Base-by-base conservation (phyloP, 2,888 invertebrate genomes). In the Melipona beecheii region DNA sequence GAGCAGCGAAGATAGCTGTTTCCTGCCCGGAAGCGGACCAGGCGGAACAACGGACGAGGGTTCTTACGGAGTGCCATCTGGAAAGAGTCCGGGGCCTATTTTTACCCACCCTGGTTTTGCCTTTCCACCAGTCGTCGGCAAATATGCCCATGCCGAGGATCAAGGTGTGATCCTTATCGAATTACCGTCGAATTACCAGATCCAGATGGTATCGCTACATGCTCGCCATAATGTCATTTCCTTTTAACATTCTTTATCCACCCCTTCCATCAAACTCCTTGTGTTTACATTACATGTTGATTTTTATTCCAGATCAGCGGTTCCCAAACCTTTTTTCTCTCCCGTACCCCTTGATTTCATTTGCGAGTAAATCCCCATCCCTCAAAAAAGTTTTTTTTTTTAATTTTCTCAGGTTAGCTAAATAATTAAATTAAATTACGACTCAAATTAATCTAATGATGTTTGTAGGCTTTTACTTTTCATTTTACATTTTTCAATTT, bases 1-100 rank as follows among this genome's bases (percentile, higher is more conserved):
- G 81, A 97, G 97, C 89, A 97, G 97, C 89, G 97, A 97, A 94
- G 97, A 97, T 91, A 96, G 96, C 91, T 95, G 96, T 71, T 97
- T 96, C 92, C 95, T 96, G 69, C 89, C 93, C 82, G 92, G 92
- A 87, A 92, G 93, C 83, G 92, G 93, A 70, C 89, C 91, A 77
- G 92, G 91, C 78, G 91, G 91, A 85, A 89, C 90, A 88, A 86
- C 88, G 82, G 94, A 94, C 86, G 93, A 93, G 87, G 91, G 91
- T 54, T 93, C 95, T 80, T 96, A 95, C 89, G 94, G 96, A 21
- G 96, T 96, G 89, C 96, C 97, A 75, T 96, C 97, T 77, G 91
- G 97, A 95, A 93, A 96, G 92, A 96, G 96, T 84, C 96, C 96
- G 64, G 97, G 97, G 90, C 96, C 96, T 70, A 95, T 95, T 88